phyloP scores from a whole-genome alignment of 2,888 invertebrate species.

The Tenthredo livida region DNA sequence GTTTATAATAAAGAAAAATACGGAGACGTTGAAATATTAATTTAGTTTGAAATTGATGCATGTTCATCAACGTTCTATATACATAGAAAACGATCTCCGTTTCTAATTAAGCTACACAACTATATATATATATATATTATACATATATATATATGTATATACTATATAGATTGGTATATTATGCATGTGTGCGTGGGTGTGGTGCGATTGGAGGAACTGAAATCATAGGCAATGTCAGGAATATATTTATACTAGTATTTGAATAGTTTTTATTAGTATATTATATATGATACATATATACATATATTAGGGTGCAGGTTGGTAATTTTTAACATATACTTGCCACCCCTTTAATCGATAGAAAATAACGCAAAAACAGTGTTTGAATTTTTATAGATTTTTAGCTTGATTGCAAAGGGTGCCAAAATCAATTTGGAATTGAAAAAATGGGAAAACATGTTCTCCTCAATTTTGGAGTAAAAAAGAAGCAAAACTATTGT shows the following conservation, averaged over 20 bases:
- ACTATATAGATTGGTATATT: slow-evolving; percentile 60
- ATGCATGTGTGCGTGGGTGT: slow-evolving; percentile 63
- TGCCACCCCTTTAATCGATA: too few species aligned
- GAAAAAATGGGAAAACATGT: too few species aligned
- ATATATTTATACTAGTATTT: slow-evolving; percentile 77
- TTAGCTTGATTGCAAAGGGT: too few species aligned
- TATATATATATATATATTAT: slow-evolving; percentile 56
- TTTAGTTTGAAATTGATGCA: background rate
- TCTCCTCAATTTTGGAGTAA: too few species aligned
- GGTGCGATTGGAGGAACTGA: slow-evolving; percentile 56
- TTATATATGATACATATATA: slow-evolving; percentile 63
- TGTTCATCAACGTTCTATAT: too few species aligned
- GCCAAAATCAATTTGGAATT: too few species aligned
- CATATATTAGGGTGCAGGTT: too few species aligned
- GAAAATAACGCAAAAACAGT: too few species aligned
- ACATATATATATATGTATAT: too few species aligned
- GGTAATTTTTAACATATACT: too few species aligned
- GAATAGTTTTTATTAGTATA: slow-evolving; percentile 75
- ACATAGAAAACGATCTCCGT: background rate
- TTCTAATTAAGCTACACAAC: slow-evolving; percentile 53
- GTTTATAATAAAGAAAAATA: slow-evolving; percentile 44
- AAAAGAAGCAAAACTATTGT: too few species aligned
- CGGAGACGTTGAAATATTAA: background rate
- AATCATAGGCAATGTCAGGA: slow-evolving; percentile 70
- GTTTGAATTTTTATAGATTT: too few species aligned